phyloP scores from a whole-genome alignment of 1,140 invertebrate genomes.

The Drosophila rhopaloa region DNA sequence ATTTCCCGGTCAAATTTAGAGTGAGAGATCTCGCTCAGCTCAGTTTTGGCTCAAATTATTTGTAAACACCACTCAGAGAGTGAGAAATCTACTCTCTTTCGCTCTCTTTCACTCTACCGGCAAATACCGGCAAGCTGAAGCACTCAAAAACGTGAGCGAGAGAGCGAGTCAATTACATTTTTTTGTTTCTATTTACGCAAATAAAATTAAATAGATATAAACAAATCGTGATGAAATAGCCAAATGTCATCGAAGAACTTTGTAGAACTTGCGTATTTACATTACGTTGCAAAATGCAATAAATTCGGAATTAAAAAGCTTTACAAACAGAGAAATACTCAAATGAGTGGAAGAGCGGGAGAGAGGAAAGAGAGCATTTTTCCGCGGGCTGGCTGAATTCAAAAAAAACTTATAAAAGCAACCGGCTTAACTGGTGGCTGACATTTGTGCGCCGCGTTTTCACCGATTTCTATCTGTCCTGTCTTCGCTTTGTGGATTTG shows the following conservation, averaged over 20 bases:
- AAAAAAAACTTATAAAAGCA: background rate
- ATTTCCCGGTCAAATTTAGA: background rate
- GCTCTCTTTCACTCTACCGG: conserved; percentile 4
- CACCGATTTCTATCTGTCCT: conserved; percentile 21
- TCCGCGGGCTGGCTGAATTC: no score
- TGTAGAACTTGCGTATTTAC: conserved; percentile 1
- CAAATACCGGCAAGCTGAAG: background rate
- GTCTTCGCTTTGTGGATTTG: conserved; percentile 65
- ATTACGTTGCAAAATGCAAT: conserved; percentile 9
- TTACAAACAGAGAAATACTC: background rate
- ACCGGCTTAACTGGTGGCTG: background rate
- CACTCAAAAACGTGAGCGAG: background rate
- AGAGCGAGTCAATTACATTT: no score
- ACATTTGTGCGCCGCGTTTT: conserved; percentile 4
- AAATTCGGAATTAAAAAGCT: background rate
- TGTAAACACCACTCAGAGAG: background rate
- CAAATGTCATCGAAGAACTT: conserved; percentile 6
- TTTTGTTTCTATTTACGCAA: no score
- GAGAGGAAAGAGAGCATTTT: background rate
- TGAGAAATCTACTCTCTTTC: background rate
- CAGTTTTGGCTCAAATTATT: background rate
- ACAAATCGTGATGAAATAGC: conserved; percentile 4
- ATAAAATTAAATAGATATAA: no score
- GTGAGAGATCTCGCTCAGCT: background rate
- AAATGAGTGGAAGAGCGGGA: background rate